Evolutionary conservation across 2,113 vertebrate genomes (phyloP), one percentile per base, ranked within the genome.

Genomic region (Mesitornis unicolor): DNA sequence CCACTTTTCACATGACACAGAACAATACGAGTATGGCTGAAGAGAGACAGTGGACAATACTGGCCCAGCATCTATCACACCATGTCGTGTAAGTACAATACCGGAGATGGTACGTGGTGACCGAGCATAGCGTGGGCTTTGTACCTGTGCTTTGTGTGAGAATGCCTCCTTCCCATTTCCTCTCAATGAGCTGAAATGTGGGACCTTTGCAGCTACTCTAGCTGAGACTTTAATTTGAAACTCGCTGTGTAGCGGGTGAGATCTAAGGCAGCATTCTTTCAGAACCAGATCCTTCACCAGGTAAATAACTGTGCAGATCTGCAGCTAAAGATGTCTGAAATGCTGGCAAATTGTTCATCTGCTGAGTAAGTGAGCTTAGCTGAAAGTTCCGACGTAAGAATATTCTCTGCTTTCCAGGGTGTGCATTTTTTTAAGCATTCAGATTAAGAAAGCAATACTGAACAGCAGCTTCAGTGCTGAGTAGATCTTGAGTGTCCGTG

Each of bases 31-130:
- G 99, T 99, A 57, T 99, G 99, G 99, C 98, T 99, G 96, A 99
- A 99, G 94, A 98, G 99, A 97, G 99, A 99, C 98, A 99, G 99
- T 3, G 99, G 99, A 40, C 99, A 99, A 71, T 99, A 99, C 95
- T 99, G 99, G 99, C 99, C 99, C 57, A 99, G 99, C 97, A 99
- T 99, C 94, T 99, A 98, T 91, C 99, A 99, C 97, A 99, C 99
- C 6, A 98, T 99, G 95, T 99, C 99, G 94, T 99, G 99, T 99
- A 97, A 99, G 99, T 99, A 87, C 28, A 9, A 1, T 18, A 17
- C 20, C 60, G 60, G 43, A 26, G 5, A 7, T 29, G n/a, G 29
- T 51, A 45, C 45, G 50, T 22, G 56, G 10, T 61, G 70, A 38
- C 33, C 35, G 42, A 33, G 31, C 33, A 29, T 3, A 6, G 29